Evolutionary conservation across 2,888 invertebrate species (phyloP), one percentile per base, ranked within the genome.

Genomic region (Argyra leucocephala): DNA sequence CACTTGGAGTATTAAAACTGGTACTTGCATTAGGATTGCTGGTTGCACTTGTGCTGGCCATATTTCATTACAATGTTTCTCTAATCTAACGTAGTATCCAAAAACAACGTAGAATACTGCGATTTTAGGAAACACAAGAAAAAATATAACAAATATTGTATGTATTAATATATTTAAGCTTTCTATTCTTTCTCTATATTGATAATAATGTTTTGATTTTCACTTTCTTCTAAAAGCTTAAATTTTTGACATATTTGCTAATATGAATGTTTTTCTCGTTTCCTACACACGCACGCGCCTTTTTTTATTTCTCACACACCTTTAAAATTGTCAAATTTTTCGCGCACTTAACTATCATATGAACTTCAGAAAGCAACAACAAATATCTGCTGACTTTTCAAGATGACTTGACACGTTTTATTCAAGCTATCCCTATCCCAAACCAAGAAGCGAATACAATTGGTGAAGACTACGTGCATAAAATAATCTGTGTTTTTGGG

Each of bases 21-120:
- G 64, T 69, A 70, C 71, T 71, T 70, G 72, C 72, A 58, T 15
- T 58, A 22, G 22, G 10, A 58, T 58, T 58, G 58, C 22, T 58
- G 58, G 22, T 58, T 10, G 22, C 22, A 58, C 58, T 58, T 58
- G 22, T 59, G 59, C 58, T 58, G 22, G 58, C 15, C 22, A 48
- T 48, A 18, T 48, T 48, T 18, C 12, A 48, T 15, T 48, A 18
- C n/a, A n/a, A 15, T 48, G 18, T 18, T 48, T 48, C 18, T 18
- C 12, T n/a, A 48, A n/a, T n/a, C n/a, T n/a, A n/a, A n/a, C n/a
- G n/a, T n/a, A n/a, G n/a, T 48, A n/a, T 48, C 18, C 48, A 48
- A 15, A 48, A 48, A 48, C 9, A 48, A 48, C 48, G 48, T n/a
- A 48, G 59, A 22, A 57, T 21, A 23, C 23, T 22, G 10, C 59